Conservation (phyloP, 2,888 invertebrate genomes). For the Diloba caeruleocephala region DNA sequence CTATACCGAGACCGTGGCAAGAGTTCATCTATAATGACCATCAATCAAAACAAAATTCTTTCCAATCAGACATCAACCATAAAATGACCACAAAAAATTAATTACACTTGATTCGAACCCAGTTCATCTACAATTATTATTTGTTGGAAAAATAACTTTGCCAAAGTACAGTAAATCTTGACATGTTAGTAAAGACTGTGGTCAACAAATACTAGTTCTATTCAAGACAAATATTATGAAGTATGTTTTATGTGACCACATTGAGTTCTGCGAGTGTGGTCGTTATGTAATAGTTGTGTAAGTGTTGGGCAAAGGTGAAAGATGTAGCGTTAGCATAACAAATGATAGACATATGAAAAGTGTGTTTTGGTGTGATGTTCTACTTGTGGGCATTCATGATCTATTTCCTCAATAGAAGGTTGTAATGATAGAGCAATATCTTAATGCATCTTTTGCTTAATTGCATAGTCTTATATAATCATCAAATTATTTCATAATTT, state of each 20-base stretch:
- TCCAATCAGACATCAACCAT: slow-evolving; percentile 4
- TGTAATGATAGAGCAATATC: not conserved
- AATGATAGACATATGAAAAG: slow-evolving; percentile 18
- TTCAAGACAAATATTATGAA: slow-evolving; percentile 14
- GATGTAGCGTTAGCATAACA: slow-evolving; percentile 25
- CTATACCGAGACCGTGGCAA: not conserved
- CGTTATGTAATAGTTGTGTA: slow-evolving; percentile 20
- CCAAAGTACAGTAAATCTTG: not conserved
- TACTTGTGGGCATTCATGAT: slow-evolving; percentile 12
- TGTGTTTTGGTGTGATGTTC: slow-evolving; percentile 9
- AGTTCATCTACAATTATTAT: slow-evolving; percentile 6
- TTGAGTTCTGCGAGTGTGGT: slow-evolving; percentile 1
- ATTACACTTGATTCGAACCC: slow-evolving; percentile 20
- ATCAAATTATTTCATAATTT: too few species aligned
- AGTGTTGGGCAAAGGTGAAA: slow-evolving; percentile 33
- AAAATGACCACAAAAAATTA: slow-evolving; percentile 7
- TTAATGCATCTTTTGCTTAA: too few species aligned
- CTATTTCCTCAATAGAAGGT: slow-evolving; percentile 32
- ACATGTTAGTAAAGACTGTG: slow-evolving; percentile 14
- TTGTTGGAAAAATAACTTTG: slow-evolving; percentile 15
- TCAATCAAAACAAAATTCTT: slow-evolving; percentile 8
- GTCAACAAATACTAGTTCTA: slow-evolving; percentile 7
- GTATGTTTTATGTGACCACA: not conserved
- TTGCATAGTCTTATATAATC: too few species aligned
- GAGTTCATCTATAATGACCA: not conserved